These are phyloP conservation scores for Acyrthosiphon pisum DNA, from an alignment of 1,140 invertebrate species.

Conservation along the genomic window DNA sequence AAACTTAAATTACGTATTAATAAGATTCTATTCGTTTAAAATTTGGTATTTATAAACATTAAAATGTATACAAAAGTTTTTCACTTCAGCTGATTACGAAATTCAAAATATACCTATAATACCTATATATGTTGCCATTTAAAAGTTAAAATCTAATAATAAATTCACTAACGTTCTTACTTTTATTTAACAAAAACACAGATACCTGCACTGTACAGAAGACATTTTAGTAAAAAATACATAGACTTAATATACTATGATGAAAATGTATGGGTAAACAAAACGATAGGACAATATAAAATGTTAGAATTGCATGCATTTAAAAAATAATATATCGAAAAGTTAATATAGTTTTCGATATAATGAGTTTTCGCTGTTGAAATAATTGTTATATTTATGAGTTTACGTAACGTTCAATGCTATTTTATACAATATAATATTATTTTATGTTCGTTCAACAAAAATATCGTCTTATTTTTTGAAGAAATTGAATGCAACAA, in stretches of 20 bases:
- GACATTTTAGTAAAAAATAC: not conserved
- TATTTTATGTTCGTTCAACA: not conserved
- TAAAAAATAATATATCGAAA: not conserved
- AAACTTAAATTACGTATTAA: not conserved
- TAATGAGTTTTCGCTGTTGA: not conserved
- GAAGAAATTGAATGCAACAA: not conserved
- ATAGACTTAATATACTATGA: not conserved
- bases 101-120: not conserved
- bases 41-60: not conserved
- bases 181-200: not conserved
- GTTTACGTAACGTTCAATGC: not conserved
- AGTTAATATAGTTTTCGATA: not conserved
- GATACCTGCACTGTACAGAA: not conserved
- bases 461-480: not conserved
- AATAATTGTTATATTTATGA: not conserved
- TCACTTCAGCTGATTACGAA: not conserved
- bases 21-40: not conserved
- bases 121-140: too few species aligned
- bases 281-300: too few species aligned
- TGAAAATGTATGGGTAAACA: too few species aligned
- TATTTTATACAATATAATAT: not conserved
- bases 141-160: too few species aligned
- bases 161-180: too few species aligned
- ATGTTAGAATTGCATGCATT: not conserved
- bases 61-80: not conserved